Percentiles rank a stretch among this genome's conserved stretches.
Evolutionary conservation across 64 coral and sea anemone genomes (phyloP).

Genomic region (Astreopora myriophthalma): DNA sequence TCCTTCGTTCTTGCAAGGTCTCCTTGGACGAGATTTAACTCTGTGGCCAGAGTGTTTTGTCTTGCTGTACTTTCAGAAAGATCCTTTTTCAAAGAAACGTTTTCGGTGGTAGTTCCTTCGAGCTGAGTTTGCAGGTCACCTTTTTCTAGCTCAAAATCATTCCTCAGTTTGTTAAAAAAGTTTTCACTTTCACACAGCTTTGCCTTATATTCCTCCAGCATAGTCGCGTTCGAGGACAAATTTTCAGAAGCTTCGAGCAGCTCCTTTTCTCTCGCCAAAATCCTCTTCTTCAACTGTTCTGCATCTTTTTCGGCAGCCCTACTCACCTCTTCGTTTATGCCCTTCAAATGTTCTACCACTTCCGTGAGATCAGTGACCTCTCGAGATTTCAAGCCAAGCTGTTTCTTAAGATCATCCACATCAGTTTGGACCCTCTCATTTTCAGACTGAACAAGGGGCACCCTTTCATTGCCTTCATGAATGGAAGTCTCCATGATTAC

Average conservation of each 20-base stretch:
- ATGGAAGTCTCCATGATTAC: background rate
- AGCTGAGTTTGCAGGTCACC: background rate
- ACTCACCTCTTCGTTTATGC: background rate
- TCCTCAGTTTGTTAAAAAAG: background rate
- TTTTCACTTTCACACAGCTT: constrained; percentile 9
- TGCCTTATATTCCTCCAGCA: background rate
- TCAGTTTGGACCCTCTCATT: background rate
- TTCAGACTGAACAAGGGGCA: constrained; percentile 20
- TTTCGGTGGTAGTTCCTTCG: background rate
- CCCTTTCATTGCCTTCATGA: background rate
- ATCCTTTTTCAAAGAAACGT: background rate
- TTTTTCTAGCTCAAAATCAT: constrained; percentile 7
- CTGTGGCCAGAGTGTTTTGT: background rate
- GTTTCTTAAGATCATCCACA: background rate
- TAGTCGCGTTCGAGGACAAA: background rate
- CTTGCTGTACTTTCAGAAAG: background rate
- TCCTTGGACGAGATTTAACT: background rate
- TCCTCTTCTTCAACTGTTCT: background rate
- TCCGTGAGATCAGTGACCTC: constrained; percentile 5
- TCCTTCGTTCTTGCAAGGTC: background rate
- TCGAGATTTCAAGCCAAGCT: background rate
- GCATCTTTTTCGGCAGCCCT: background rate
- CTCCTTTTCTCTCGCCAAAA: background rate
- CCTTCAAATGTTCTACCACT: constrained; percentile 19
- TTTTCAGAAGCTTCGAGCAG: background rate